Base-by-base conservation (phyloP, 2,113 vertebrate species). In the Osmerus mordax region DNA sequence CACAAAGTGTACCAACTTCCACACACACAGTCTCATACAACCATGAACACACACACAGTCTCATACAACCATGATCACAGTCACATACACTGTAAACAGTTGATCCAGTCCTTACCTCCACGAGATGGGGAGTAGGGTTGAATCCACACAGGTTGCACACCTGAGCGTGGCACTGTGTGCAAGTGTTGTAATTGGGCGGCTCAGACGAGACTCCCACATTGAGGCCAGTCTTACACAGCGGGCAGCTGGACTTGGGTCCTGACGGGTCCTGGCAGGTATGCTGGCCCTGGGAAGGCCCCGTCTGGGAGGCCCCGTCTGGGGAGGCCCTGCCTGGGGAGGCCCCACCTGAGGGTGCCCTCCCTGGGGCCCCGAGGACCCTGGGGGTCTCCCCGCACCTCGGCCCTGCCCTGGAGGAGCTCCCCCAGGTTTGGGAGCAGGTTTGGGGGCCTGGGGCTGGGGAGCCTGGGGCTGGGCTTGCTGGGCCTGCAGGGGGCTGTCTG, bases 131-230 rank as follows among this genome's bases (percentile, higher is more conserved):
- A 0, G 95, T 94, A 18, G 97, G 97, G 88, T 99, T 98, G 92
- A 99, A 99, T 86, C 97, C 97, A 78, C 97, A 99, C 91, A 96
- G 91, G 89, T 96, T 98, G 94, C 97, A 99, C 91, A 99, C 97
- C 88, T 95, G 95, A 68, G 93, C 92, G 76, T 83, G 92, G 89
- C 97, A 99, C 87, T 94, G 93, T 0, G 97, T 99, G 81, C 97
- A 99, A 78, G 91, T 94, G 80, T 98, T 99, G 83, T 96, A 98
- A 90, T 99, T 98, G 81, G 95, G 91, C 28, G 91, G 90, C 76
- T 95, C 94, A 0, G 87, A 25, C 11, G 91, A 87, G 81, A 92
- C 92, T 75, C 94, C 94, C 72, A 97, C 77, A 0, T 96, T 97
- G 80, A 99, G 94, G 90, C 92, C 91, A 0, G 95, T 95, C 91